Conservation (phyloP, 2,888 invertebrate species). For the Oxytorus armatus region DNA sequence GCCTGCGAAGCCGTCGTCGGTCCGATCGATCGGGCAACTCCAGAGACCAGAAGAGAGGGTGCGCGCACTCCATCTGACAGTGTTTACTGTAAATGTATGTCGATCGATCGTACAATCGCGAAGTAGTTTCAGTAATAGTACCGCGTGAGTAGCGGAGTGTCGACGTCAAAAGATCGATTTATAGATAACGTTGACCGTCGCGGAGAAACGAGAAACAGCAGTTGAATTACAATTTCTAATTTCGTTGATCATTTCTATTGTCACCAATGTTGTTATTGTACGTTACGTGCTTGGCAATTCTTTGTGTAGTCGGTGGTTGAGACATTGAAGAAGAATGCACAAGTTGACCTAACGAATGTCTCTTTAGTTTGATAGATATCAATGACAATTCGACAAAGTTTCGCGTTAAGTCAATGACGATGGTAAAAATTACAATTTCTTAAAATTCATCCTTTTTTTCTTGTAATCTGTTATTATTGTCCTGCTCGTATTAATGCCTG, state of each 20-base stretch:
- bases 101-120: conserved; percentile 58
- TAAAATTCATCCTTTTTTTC: background rate
- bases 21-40: conserved; percentile 57
- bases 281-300: conserved; percentile 7
- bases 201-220: conserved; percentile 15
- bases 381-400: background rate
- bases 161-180: conserved; percentile 55
- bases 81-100: conserved; percentile 39
- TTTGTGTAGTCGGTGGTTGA: conserved; percentile 30
- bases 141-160: conserved; percentile 26
- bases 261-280: conserved; percentile 5
- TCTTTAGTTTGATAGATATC: background rate
- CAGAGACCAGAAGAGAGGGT: conserved; percentile 33
- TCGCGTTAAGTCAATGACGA: background rate
- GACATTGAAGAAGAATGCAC: conserved; percentile 13
- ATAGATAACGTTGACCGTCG: conserved; percentile 10
- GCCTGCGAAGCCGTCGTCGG: conserved; percentile 43
- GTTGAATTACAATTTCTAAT: conserved; percentile 53
- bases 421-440: background rate
- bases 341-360: conserved; percentile 8
- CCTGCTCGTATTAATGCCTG: background rate
- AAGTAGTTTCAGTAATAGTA: conserved; percentile 50
- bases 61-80: conserved; percentile 19
- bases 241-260: conserved; percentile 48
- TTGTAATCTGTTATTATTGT: background rate